phyloP scores from a whole-genome alignment of 2,888 invertebrate species.

The Lymantria dispar region DNA sequence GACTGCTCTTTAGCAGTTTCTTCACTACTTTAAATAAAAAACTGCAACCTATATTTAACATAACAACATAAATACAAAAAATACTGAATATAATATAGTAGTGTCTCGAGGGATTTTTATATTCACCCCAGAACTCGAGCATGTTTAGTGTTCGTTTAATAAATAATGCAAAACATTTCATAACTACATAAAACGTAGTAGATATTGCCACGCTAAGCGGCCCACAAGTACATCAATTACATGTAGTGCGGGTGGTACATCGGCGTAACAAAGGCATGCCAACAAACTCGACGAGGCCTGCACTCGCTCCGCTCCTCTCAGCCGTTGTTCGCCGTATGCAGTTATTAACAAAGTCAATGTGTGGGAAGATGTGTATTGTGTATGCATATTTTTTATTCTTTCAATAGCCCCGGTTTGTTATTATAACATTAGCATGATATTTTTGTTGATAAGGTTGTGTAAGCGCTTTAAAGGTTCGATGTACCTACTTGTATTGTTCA shows the following conservation, averaged over 20 bases:
- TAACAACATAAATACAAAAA: too few relatives aligned
- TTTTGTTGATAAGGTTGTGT: constrained; percentile 17
- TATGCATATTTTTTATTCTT: constrained; percentile 39
- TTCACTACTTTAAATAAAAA: too few relatives aligned
- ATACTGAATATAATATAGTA: not conserved
- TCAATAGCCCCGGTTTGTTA: constrained; percentile 28
- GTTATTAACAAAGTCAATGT: constrained; percentile 40
- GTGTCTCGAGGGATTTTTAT: not conserved
- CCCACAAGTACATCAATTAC: constrained; percentile 50
- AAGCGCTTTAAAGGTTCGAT: not conserved
- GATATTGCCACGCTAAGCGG: constrained; percentile 42
- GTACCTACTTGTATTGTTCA: too few relatives aligned
- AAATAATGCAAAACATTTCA: constrained; percentile 5
- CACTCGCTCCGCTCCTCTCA: not conserved
- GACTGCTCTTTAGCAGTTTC: too few relatives aligned
- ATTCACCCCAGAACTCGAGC: constrained; percentile 1
- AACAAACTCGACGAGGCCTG: constrained; percentile 27
- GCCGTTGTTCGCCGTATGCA: constrained; percentile 24
- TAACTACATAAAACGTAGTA: constrained; percentile 7
- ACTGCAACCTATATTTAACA: too few relatives aligned
- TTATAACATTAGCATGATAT: constrained; percentile 30
- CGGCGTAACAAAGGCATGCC: constrained; percentile 50
- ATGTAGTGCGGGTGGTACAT: constrained; percentile 35
- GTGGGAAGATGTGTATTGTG: constrained; percentile 47
- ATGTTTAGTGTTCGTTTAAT: constrained; percentile 7